Base-by-base conservation (phyloP, 1,140 invertebrate species). In the Caenorhabditis tropicalis region DNA sequence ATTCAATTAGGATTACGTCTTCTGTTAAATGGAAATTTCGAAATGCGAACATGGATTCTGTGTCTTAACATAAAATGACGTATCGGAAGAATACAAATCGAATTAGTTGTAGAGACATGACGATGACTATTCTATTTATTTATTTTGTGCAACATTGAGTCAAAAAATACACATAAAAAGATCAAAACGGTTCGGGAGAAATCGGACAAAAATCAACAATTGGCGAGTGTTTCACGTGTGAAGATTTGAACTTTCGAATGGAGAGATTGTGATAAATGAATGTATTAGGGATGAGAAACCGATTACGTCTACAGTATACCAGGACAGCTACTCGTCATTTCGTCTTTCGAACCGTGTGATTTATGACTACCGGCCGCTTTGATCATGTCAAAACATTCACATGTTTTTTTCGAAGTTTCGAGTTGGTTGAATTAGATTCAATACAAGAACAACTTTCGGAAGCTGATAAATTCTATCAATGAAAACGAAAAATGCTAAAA, bases 121-220 rank as follows among this genome's bases (percentile, higher is more conserved):
- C 43, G 65, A 74, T 74, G 65, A 74, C 65, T 74, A 74, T 74
- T 74, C 58, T 65, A 36, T 65, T 65, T 65, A 65, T 74, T 43
- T 74, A 36, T 31, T 24, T 16, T 39, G 53, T n/a, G 21, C 19
- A 19, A 51, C 21, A 27, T 74, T 43, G 65, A 74, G 27, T 74
- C 65, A 43, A 74, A 74, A 74, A 74, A 74, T 74, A 74, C 65
- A 74, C 65, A 74, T n/a, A 5, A 24, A 74, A 43, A 74, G 36
- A 12, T 74, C 58, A 65, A 65, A 65, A 65, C 58, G 16, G 58
- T 60, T 60, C 58, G 29, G 29, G 31, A 33, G 58, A 60, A n/a
- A 51, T 53, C 12, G 53, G 53, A n/a, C 58, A 74, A 24, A 43
- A 74, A 74, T 46, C 65, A 74, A 74, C 19, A 43, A 12, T 33